These are phyloP conservation scores for Papilio elwesi DNA, from an alignment of 2,888 invertebrate species.

Conservation along the genomic window DNA sequence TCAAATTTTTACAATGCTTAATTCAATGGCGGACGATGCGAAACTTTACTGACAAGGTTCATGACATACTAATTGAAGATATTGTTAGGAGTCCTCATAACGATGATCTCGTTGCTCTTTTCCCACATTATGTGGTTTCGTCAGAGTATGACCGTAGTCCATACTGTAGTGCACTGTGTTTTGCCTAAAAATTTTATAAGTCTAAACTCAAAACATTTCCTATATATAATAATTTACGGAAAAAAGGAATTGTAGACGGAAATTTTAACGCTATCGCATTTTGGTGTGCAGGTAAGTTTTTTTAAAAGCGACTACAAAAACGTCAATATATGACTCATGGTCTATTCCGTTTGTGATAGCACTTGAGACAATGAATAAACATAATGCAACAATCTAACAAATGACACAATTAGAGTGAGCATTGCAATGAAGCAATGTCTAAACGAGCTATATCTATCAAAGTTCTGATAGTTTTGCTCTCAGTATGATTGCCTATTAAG, in stretches of 20 bases:
- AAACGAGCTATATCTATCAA: slow-evolving; percentile 8
- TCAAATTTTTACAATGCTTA: background rate
- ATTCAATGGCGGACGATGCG: slow-evolving; percentile 12
- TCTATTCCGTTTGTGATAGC: background rate
- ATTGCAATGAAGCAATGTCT: slow-evolving; percentile 16
- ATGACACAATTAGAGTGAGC: slow-evolving; percentile 6
- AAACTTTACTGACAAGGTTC: slow-evolving; percentile 1
- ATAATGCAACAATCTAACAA: slow-evolving; percentile 13
- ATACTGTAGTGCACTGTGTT: too few relatives aligned
- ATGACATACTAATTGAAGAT: slow-evolving; percentile 3
- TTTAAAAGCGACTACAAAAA: background rate
- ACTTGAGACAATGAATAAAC: slow-evolving; percentile 3
- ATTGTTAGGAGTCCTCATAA: background rate
- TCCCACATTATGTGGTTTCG: too few relatives aligned
- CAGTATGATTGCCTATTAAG: background rate
- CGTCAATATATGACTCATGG: background rate
- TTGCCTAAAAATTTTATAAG: too few relatives aligned
- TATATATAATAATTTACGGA: too few relatives aligned
- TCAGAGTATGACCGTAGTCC: too few relatives aligned
- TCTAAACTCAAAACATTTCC: too few relatives aligned
- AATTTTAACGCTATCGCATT: background rate
- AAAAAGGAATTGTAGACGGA: too few relatives aligned
- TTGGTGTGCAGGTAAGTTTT: background rate
- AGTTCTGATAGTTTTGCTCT: slow-evolving; percentile 1
- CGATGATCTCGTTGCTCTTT: too few relatives aligned